phyloP scores from a whole-genome alignment of 2,113 vertebrate species.

The Sisor rabdophorus region DNA sequence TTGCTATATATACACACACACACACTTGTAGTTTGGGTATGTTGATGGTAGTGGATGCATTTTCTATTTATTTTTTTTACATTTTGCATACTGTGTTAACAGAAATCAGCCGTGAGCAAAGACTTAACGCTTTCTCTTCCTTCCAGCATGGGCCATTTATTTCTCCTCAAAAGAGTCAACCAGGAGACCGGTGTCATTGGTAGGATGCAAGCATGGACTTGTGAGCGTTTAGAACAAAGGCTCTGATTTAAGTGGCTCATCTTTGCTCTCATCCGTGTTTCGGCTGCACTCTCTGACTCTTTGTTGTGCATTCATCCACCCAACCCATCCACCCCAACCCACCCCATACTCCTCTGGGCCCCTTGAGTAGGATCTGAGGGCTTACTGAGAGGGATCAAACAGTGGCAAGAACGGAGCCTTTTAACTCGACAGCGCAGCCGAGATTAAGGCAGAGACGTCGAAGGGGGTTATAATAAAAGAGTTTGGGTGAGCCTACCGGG shows the following conservation, averaged over 20 bases:
- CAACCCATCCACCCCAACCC: neutral
- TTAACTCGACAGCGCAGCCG: constrained; percentile 31
- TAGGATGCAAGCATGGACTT: constrained; percentile 3
- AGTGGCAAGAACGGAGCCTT: constrained; percentile 31
- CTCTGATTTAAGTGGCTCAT: constrained; percentile 35
- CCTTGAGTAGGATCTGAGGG: constrained; percentile 30
- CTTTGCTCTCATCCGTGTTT: constrained; percentile 26
- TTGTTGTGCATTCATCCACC: constrained; percentile 33
- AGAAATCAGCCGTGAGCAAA: neutral
- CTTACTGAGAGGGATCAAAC: constrained; percentile 45
- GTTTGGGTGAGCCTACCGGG: constrained; percentile 30
- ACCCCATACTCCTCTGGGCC: constrained; percentile 30
- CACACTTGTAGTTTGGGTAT: neutral
- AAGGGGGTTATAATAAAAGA: constrained; percentile 41
- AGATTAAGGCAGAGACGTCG: constrained; percentile 44
- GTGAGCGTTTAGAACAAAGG: constrained; percentile 35
- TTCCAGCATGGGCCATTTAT: neutral
- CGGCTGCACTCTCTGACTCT: constrained; percentile 23
- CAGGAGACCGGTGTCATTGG: neutral
- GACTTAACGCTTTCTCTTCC: constrained; percentile 14
- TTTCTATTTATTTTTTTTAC: neutral
- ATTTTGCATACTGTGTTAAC: neutral
- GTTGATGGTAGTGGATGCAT: neutral
- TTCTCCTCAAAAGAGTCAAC: constrained; percentile 4
- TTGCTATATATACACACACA: constrained; percentile 18